phyloP scores from a whole-genome alignment of 2,113 vertebrate species.

The Apaloderma vittatum region DNA sequence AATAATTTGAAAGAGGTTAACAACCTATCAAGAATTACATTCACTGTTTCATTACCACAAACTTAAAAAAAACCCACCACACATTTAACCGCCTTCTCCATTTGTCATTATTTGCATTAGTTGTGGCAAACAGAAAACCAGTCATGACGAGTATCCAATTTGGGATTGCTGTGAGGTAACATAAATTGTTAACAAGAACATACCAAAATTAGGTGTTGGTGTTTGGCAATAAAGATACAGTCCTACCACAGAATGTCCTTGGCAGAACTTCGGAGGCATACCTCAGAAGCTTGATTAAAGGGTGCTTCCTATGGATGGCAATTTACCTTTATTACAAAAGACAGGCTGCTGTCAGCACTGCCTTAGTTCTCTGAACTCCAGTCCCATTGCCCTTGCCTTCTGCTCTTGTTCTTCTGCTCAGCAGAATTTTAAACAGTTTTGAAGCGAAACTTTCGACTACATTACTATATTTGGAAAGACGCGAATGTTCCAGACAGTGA shows the following conservation, averaged over 20 bases:
- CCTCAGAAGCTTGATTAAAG: not conserved
- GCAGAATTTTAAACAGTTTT: not conserved
- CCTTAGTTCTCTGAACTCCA: not conserved
- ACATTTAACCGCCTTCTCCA: not conserved
- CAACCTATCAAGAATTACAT: not conserved
- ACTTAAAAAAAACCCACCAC: not conserved
- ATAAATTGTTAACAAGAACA: not conserved
- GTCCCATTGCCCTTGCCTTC: not conserved
- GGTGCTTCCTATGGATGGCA: not conserved
- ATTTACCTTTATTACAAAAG: not conserved
- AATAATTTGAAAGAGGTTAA: conserved; percentile 2
- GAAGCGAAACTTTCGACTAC: not conserved
- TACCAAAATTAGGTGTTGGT: not conserved
- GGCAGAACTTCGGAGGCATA: not conserved
- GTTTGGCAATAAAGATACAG: not conserved
- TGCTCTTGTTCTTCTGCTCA: not conserved
- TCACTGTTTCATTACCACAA: not conserved
- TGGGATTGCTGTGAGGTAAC: not conserved
- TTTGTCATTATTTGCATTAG: not conserved
- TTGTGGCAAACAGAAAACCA: not conserved
- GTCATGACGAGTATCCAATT: not conserved
- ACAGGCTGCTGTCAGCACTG: not conserved
- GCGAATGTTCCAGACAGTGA: not conserved
- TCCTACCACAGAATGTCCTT: not conserved
- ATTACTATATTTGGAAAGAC: not conserved